Percentiles rank a stretch among this genome's conserved stretches.
phyloP scores from a whole-genome alignment of 1,140 invertebrate genomes.

The Planococcus citri region DNA sequence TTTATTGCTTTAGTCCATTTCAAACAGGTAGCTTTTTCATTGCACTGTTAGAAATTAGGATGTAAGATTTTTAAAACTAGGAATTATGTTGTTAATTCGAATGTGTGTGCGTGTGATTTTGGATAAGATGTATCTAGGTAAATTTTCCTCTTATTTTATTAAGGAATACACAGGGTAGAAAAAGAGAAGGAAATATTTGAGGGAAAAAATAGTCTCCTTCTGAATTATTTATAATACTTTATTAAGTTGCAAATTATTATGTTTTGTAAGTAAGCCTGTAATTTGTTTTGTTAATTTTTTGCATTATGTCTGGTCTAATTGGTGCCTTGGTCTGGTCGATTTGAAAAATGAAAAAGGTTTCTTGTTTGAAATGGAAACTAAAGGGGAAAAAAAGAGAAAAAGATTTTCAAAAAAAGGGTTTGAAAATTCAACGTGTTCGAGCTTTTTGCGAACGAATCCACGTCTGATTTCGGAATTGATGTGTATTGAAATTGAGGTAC shows the following conservation, averaged over 20 bases:
- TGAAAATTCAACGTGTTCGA: background rate
- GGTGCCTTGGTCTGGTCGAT: background rate
- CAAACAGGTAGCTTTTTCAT: background rate
- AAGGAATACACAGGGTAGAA: no score
- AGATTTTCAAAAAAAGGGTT: background rate
- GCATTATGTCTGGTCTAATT: background rate
- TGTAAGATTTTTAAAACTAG: background rate
- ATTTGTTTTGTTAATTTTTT: background rate
- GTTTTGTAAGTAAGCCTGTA: background rate
- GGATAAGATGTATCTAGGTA: background rate
- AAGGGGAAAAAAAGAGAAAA: background rate
- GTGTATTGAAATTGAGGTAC: background rate
- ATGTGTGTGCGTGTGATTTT: background rate
- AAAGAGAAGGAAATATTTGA: no score
- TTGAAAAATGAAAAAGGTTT: background rate
- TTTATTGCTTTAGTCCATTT: background rate
- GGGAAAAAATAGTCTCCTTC: no score
- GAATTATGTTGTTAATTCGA: background rate
- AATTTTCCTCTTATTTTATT: background rate
- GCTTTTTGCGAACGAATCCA: no score
- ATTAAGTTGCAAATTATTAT: background rate
- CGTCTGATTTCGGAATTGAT: background rate
- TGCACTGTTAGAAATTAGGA: conserved; percentile 2
- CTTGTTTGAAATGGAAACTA: background rate
- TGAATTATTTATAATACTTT: background rate